A percentile compares a stretch with the other conserved stretches of the same genome.
phyloP scores from a whole-genome alignment of 2,888 invertebrate species.

The Lasioglossum marginatum region DNA sequence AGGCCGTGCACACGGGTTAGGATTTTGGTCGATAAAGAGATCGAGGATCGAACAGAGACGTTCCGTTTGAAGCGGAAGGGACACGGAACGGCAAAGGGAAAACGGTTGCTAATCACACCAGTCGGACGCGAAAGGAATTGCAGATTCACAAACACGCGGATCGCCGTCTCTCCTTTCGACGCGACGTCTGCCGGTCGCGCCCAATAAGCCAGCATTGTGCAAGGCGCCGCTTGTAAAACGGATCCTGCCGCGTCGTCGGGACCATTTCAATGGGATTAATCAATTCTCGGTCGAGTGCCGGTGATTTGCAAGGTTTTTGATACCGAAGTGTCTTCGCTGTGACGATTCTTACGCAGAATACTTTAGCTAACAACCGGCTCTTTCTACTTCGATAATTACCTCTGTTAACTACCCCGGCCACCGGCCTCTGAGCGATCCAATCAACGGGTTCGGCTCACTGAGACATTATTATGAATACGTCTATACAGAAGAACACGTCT shows the following conservation, averaged over 20 bases:
- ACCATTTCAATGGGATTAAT: slow-evolving; percentile 49
- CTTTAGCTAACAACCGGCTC: slow-evolving; percentile 49
- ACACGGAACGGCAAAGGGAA: slow-evolving; percentile 15
- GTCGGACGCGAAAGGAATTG: slow-evolving; percentile 53
- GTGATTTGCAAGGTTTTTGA: slow-evolving; percentile 56
- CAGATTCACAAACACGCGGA: slow-evolving; percentile 51
- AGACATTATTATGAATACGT: slow-evolving; percentile 30
- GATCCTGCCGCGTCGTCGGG: slow-evolving; percentile 26
- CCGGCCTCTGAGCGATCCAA: slow-evolving; percentile 40
- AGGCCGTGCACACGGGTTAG: not conserved
- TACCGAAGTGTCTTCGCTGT: slow-evolving; percentile 49
- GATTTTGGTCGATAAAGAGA: slow-evolving; percentile 2
- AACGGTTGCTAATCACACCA: slow-evolving; percentile 48
- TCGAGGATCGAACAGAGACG: slow-evolving; percentile 12
- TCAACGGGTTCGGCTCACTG: slow-evolving; percentile 34
- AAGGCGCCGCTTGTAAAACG: slow-evolving; percentile 31
- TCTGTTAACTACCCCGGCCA: slow-evolving; percentile 49
- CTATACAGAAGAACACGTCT: slow-evolving; percentile 12
- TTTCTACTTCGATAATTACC: slow-evolving; percentile 49
- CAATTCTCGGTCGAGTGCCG: slow-evolving; percentile 50
- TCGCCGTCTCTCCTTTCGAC: not conserved
- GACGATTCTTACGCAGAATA: slow-evolving; percentile 60
- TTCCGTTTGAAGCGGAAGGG: slow-evolving; percentile 18
- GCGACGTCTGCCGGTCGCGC: slow-evolving; percentile 11
- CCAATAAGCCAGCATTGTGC: slow-evolving; percentile 36